A percentile compares a stretch with the other conserved stretches of the same genome.
Conservation (phyloP, 1,140 invertebrate genomes). For the Hyles vespertilio region DNA sequence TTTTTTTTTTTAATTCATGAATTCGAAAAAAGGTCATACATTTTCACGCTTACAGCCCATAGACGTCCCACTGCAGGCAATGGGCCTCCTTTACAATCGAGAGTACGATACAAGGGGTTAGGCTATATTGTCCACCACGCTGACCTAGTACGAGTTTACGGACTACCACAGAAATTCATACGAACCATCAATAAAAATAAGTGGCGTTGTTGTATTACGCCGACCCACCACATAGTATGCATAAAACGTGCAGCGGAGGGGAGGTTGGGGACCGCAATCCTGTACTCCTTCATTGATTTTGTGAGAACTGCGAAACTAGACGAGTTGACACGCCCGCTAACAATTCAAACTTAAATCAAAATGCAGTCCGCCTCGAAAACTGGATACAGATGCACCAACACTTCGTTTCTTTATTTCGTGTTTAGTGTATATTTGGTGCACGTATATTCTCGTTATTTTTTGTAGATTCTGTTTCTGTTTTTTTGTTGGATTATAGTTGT, state of each 20-base stretch:
- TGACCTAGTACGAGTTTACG: too few species aligned
- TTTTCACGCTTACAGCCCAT: slow-evolving; percentile 17
- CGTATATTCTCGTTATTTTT: too few species aligned
- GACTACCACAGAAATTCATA: too few species aligned
- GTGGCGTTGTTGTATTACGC: slow-evolving; percentile 16
- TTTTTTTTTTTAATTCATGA: too few species aligned
- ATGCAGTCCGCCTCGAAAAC: too few species aligned
- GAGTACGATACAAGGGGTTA: too few species aligned
- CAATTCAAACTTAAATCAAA: slow-evolving; percentile 7
- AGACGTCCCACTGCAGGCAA: too few species aligned
- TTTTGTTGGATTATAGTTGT: neutral
- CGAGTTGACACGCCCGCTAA: slow-evolving; percentile 3
- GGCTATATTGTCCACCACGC: too few species aligned
- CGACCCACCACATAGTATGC: slow-evolving; percentile 16
- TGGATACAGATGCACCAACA: too few species aligned
- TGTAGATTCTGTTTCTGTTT: neutral
- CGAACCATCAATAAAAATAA: slow-evolving; percentile 19
- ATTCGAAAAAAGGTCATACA: slow-evolving; percentile 20
- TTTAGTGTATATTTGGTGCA: too few species aligned
- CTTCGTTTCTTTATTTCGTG: too few species aligned
- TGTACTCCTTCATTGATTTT: slow-evolving; percentile 38
- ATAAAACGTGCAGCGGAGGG: slow-evolving; percentile 17
- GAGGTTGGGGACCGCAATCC: slow-evolving; percentile 21
- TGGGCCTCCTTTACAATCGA: too few species aligned
- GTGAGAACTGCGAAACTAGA: slow-evolving; percentile 15